Evolutionary conservation across 2,888 invertebrate genomes (phyloP).

Genomic region (Agrotis segetum): DNA sequence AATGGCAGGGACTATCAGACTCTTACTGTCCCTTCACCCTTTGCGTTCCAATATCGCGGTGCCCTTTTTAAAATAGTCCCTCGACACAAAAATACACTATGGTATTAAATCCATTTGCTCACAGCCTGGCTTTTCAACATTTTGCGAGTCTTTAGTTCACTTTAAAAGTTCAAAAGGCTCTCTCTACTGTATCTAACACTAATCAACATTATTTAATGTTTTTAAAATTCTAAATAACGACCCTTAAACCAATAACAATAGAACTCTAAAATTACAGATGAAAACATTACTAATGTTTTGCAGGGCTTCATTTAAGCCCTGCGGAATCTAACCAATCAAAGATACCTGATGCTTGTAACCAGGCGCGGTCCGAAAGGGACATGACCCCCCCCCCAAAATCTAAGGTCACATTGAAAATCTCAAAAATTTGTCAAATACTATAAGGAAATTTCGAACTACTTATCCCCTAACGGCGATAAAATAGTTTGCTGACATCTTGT

Average conservation of each 20-base stretch:
- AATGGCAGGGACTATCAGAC: too few species aligned
- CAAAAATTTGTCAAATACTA: too few species aligned
- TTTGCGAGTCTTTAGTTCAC: background rate
- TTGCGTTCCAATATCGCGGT: too few species aligned
- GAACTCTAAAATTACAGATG: background rate
- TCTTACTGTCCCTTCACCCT: too few species aligned
- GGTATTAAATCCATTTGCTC: slow-evolving; percentile 11
- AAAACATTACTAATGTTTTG: background rate
- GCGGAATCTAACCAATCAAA: background rate
- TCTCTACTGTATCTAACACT: slow-evolving; percentile 9
- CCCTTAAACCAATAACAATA: slow-evolving; percentile 19
- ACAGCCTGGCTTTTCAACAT: slow-evolving; percentile 14
- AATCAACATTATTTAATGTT: slow-evolving; percentile 10
- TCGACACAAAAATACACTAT: background rate
- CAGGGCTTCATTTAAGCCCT: background rate
- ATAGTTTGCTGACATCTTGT: too few species aligned
- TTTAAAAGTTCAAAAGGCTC: background rate
- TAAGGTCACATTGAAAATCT: too few species aligned
- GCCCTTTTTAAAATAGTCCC: too few species aligned
- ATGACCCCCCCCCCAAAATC: too few species aligned
- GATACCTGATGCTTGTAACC: background rate
- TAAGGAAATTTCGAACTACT: too few species aligned
- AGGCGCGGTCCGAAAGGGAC: too few species aligned
- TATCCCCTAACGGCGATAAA: too few species aligned
- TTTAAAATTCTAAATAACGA: slow-evolving; percentile 20